These are phyloP conservation scores for Tinamus guttatus DNA, from an alignment of 2,113 vertebrate species.

Conservation along the genomic window DNA sequence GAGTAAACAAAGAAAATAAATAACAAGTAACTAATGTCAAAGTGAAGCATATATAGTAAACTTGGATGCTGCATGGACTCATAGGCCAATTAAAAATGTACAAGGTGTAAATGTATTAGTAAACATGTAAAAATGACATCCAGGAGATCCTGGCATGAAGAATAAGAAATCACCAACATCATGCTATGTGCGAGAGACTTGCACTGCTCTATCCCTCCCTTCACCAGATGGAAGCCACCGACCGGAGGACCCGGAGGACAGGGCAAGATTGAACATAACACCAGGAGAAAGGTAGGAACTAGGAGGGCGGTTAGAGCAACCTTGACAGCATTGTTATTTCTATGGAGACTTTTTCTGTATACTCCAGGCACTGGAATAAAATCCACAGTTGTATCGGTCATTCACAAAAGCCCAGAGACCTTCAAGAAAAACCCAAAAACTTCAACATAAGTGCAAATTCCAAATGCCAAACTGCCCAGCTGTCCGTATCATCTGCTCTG, in stretches of 20 bases:
- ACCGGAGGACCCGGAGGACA: neutral
- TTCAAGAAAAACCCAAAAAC: neutral
- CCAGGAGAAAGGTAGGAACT: neutral
- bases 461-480: neutral
- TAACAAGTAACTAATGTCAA: neutral
- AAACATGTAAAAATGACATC: neutral
- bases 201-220: neutral
- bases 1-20: neutral
- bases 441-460: neutral
- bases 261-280: neutral
- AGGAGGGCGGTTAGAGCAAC: neutral
- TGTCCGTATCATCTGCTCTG: neutral
- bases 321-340: neutral
- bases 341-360: neutral
- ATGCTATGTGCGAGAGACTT: neutral
- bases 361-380: neutral
- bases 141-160: neutral
- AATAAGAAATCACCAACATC: no score
- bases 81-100: neutral
- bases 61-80: neutral
- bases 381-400: neutral
- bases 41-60: neutral
- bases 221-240: neutral
- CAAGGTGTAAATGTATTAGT: neutral
- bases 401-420: neutral